Evolutionary conservation across 2,888 invertebrate species (phyloP).

Genomic region (Cephus rjabovi): DNA sequence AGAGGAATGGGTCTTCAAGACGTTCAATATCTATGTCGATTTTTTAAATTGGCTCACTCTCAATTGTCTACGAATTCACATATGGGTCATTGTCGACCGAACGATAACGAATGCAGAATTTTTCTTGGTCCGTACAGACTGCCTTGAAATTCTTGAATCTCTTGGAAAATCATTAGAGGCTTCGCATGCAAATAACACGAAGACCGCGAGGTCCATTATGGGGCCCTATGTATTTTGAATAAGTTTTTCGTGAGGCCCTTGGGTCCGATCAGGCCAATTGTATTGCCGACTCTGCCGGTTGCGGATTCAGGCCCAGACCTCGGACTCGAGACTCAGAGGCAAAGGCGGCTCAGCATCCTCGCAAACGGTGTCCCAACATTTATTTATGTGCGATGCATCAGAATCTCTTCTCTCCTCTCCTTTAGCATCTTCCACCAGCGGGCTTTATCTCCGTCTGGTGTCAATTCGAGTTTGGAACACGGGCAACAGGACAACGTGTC

Average conservation of each 20-base stretch:
- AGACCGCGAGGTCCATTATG: conserved; percentile 43
- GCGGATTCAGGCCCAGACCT: not conserved
- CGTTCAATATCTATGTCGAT: not conserved
- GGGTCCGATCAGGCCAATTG: not conserved
- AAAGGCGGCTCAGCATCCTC: conserved; percentile 50
- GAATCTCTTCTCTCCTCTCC: conserved; percentile 32
- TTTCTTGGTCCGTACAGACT: not conserved
- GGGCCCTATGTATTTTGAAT: conserved; percentile 60
- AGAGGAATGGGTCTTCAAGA: not conserved
- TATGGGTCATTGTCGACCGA: not conserved
- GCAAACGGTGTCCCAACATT: conserved; percentile 55
- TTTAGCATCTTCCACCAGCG: conserved; percentile 28
- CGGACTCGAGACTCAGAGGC: conserved; percentile 15
- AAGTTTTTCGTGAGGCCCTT: conserved; percentile 52
- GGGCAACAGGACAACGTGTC: conserved; percentile 62
- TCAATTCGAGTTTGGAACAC: conserved; percentile 65
- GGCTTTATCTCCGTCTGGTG: conserved; percentile 60
- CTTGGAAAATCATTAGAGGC: not conserved
- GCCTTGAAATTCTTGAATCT: not conserved
- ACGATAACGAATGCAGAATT: not conserved
- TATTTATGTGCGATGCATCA: conserved; percentile 58
- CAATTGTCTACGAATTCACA: not conserved
- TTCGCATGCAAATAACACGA: conserved; percentile 33
- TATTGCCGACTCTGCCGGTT: not conserved
- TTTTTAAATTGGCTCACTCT: not conserved